These are phyloP conservation scores for Malurus cyaneus DNA, from an alignment of 2,113 vertebrate genomes.

Conservation along the genomic window DNA sequence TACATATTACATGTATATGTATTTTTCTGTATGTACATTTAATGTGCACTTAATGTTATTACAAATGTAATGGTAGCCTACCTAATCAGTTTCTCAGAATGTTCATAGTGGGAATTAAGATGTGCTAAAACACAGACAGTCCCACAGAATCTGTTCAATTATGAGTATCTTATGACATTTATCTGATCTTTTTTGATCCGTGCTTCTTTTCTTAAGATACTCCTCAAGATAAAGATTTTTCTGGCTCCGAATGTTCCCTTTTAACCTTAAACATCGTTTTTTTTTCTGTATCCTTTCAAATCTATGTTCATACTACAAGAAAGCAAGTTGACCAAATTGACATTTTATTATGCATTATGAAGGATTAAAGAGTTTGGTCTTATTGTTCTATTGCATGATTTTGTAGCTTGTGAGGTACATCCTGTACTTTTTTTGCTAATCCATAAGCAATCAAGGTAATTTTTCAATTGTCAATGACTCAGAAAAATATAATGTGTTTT, in stretches of 20 bases:
- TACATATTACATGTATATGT: neutral
- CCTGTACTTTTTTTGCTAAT: neutral
- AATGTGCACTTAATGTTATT: neutral
- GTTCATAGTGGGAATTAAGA: neutral
- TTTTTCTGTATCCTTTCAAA: neutral
- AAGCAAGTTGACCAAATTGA: neutral
- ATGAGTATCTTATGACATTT: neutral
- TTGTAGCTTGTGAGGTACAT: neutral
- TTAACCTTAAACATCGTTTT: neutral
- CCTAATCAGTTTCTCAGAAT: neutral
- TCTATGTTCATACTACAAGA: neutral
- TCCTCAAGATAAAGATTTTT: neutral
- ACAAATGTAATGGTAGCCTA: neutral
- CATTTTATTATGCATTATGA: neutral
- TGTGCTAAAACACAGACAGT: rapidly evolving
- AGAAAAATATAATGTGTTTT: neutral
- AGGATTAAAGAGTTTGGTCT: neutral
- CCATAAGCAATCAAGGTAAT: neutral
- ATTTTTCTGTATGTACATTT: neutral
- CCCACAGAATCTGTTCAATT: neutral
- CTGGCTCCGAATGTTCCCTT: neutral
- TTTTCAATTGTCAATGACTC: neutral
- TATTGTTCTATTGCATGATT: neutral
- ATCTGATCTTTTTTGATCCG: neutral
- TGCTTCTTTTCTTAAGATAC: neutral